Evolutionary conservation across 2,888 invertebrate genomes (phyloP).

Genomic region (Megalurothrips usitatus): DNA sequence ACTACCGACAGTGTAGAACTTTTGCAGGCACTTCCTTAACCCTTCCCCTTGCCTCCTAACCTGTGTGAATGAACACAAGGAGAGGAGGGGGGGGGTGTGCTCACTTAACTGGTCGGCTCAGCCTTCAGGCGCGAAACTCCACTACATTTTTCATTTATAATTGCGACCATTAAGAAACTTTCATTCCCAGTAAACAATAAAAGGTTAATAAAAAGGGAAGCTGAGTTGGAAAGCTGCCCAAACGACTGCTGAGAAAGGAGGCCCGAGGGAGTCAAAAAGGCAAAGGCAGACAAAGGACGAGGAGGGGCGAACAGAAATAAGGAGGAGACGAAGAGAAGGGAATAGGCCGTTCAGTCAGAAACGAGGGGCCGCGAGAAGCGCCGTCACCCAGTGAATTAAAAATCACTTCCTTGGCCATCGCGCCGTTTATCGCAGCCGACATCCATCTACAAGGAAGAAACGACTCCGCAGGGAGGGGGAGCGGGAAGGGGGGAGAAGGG

Average conservation of each 20-base stretch:
- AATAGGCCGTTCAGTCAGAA: too few relatives aligned
- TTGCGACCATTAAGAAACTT: slow-evolving; percentile 2
- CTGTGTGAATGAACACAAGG: too few relatives aligned
- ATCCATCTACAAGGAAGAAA: too few relatives aligned
- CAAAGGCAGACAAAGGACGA: not conserved
- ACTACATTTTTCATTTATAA: not conserved
- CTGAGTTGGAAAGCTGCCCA: not conserved
- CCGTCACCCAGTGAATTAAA: not conserved
- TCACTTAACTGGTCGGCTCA: too few relatives aligned
- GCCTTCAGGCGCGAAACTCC: not conserved
- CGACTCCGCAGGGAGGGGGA: too few relatives aligned
- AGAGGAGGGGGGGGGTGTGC: too few relatives aligned
- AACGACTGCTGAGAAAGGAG: not conserved
- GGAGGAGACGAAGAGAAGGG: too few relatives aligned
- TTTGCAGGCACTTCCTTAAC: too few relatives aligned
- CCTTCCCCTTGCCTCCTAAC: too few relatives aligned
- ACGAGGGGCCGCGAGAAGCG: not conserved
- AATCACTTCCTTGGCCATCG: not conserved
- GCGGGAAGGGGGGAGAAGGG: too few relatives aligned
- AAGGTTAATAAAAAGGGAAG: not conserved
- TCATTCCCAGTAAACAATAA: slow-evolving; percentile 2
- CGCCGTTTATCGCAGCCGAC: not conserved
- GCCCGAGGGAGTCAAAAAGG: not conserved
- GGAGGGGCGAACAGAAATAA: not conserved
- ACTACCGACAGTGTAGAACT: too few relatives aligned